Percentiles rank a stretch among this genome's conserved stretches.
Conservation (phyloP, 2,797 vertebrate genomes). For the Masticophis lateralis region DNA sequence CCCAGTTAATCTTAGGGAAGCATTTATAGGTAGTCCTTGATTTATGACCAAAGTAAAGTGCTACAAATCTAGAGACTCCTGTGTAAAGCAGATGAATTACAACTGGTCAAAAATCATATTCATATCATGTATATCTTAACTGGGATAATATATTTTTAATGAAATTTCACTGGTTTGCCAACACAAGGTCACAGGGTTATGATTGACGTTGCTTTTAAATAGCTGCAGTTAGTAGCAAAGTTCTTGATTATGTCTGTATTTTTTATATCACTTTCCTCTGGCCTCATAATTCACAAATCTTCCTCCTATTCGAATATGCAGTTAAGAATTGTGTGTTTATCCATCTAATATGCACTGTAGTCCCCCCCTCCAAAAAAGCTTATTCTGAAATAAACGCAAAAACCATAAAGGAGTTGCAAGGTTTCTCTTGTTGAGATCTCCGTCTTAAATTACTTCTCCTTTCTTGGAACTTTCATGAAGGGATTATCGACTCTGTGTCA, state of each 20-base stretch:
- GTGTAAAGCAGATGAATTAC: background rate
- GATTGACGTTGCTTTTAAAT: background rate
- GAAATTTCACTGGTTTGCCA: background rate
- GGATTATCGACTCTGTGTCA: background rate
- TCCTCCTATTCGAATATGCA: background rate
- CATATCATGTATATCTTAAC: background rate
- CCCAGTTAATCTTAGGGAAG: background rate
- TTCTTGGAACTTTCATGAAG: background rate
- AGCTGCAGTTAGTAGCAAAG: background rate
- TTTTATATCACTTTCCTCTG: background rate
- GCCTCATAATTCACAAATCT: background rate
- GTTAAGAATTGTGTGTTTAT: background rate
- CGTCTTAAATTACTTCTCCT: background rate
- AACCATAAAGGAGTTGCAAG: background rate
- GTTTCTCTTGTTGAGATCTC: background rate
- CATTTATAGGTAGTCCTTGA: too few relatives aligned
- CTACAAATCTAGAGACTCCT: background rate
- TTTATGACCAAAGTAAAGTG: background rate
- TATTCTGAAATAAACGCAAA: background rate
- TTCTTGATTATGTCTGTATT: too few relatives aligned
- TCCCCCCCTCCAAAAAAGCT: background rate
- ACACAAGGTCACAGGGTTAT: background rate
- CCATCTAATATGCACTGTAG: background rate
- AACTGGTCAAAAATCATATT: background rate
- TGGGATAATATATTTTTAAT: background rate